Percentiles rank a stretch among this genome's conserved stretches.
Evolutionary conservation across 1,140 invertebrate genomes (phyloP).

Genomic region (Gryllus bimaculatus): DNA sequence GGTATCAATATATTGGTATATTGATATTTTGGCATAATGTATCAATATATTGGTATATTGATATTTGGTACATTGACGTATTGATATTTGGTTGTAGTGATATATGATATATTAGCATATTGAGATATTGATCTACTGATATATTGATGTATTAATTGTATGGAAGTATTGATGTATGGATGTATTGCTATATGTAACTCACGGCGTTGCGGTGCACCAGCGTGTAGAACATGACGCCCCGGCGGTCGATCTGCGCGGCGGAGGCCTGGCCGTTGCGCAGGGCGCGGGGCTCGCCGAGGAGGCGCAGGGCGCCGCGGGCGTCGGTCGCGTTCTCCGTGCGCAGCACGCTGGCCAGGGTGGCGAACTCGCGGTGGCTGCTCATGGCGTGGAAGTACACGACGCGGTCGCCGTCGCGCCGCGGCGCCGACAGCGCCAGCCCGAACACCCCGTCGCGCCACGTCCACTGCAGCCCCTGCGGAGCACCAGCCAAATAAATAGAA

Average conservation of each 20-base stretch:
- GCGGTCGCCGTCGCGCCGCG: constrained; percentile 39
- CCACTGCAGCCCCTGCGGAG: constrained; percentile 41
- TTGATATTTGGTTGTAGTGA: no score
- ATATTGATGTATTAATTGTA: no score
- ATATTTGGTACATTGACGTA: no score
- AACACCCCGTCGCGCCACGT: constrained; percentile 70
- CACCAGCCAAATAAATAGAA: constrained; percentile 36
- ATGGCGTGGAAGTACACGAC: constrained; percentile 67
- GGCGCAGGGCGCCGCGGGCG: constrained; percentile 44
- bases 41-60: no score
- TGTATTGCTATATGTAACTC: not conserved
- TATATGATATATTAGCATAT: no score
- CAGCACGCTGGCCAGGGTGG: constrained; percentile 52
- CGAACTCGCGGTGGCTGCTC: constrained; percentile 66
- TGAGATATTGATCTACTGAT: no score
- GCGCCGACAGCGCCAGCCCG: constrained; percentile 53
- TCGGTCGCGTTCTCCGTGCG: constrained; percentile 43
- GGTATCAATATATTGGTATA: no score
- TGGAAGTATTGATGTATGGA: no score
- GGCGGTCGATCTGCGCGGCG: constrained; percentile 54
- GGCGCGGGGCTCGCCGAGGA: not conserved
- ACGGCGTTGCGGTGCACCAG: constrained; percentile 55
- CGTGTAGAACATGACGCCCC: constrained; percentile 68
- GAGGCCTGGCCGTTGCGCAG: constrained; percentile 52
- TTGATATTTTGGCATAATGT: no score